phyloP scores from a whole-genome alignment of 2,888 invertebrate species.

The Aphodius granarius region DNA sequence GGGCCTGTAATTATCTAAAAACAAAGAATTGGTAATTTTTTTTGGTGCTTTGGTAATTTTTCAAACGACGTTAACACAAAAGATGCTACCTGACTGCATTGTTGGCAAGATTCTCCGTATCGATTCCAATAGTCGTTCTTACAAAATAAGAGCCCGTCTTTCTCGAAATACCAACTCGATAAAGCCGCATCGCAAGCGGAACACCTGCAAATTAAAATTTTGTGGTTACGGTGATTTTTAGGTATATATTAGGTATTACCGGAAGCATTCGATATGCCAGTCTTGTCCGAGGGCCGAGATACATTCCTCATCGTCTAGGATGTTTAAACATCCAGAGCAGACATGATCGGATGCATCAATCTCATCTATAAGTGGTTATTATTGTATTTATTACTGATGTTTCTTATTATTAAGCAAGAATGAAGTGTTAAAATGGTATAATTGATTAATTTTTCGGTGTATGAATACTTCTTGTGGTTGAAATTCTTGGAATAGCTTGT shows the following conservation, averaged over 20 bases:
- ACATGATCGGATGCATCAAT: slow-evolving; percentile 41
- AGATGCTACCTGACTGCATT: slow-evolving; percentile 72
- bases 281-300: slow-evolving; percentile 80
- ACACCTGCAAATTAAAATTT: slow-evolving; percentile 66
- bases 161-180: slow-evolving; percentile 92
- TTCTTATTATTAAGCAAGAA: neutral
- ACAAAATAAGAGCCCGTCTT: slow-evolving; percentile 85
- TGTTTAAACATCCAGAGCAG: slow-evolving; percentile 77
- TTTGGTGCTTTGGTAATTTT: no score
- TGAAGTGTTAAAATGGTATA: neutral
- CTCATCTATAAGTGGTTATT: slow-evolving; percentile 35
- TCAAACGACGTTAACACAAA: no score
- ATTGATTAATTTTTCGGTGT: neutral
- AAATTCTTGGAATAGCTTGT: neutral
- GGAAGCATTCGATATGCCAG: slow-evolving; percentile 89
- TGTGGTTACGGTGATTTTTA: neutral
- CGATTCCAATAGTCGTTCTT: slow-evolving; percentile 86
- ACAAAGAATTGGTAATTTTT: slow-evolving; percentile 12
- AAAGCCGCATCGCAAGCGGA: slow-evolving; percentile 85
- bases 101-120: slow-evolving; percentile 87
- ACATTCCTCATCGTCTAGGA: slow-evolving; percentile 74
- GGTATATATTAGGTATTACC: slow-evolving; percentile 57
- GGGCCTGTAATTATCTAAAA: slow-evolving; percentile 74
- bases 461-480: neutral
- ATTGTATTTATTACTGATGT: neutral